A percentile compares a stretch with the other conserved stretches of the same genome.
phyloP scores from a whole-genome alignment of 2,113 vertebrate genomes.

The Chloebia gouldiae region DNA sequence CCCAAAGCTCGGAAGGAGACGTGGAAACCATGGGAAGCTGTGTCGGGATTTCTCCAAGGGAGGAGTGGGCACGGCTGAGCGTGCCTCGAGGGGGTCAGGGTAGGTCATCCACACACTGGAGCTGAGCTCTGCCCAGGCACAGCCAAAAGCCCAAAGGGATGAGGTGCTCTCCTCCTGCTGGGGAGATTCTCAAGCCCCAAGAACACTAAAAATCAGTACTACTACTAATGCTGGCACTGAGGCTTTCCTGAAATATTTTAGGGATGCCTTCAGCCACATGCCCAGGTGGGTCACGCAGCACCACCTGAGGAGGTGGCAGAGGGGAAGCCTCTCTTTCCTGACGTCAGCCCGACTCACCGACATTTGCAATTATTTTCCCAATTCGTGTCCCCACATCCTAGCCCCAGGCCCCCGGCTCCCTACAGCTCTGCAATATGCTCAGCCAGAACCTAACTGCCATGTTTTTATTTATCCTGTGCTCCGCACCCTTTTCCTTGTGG shows the following conservation, averaged over 20 bases:
- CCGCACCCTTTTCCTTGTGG: neutral
- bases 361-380: neutral
- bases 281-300: neutral
- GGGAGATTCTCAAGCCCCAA: neutral
- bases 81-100: neutral
- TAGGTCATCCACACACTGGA: neutral
- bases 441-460: neutral
- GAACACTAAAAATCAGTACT: neutral
- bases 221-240: neutral
- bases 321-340: neutral
- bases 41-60: neutral
- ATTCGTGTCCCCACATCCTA: neutral
- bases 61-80: accelerated
- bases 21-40: neutral
- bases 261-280: neutral
- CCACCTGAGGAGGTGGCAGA: neutral
- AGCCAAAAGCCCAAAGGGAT: neutral
- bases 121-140: neutral
- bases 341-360: neutral
- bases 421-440: neutral
- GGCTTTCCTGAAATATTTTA: neutral
- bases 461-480: neutral
- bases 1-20: neutral
- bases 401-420: neutral
- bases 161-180: accelerated